phyloP scores from a whole-genome alignment of 2,113 vertebrate genomes.

The Pseudopodoces humilis region DNA sequence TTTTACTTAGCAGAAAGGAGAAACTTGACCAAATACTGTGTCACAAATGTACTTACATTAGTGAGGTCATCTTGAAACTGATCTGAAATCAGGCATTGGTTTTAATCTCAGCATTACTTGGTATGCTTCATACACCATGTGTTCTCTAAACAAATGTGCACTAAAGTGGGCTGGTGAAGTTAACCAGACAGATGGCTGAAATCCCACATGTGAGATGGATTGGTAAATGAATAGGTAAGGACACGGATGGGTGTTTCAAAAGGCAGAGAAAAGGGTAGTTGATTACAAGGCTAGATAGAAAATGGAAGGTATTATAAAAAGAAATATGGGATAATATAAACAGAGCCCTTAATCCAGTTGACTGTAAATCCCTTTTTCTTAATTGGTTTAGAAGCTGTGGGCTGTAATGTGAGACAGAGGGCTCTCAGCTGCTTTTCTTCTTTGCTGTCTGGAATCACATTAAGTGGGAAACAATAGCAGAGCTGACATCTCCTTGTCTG shows the following conservation, averaged over 20 bases:
- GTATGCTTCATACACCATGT: constrained; percentile 22
- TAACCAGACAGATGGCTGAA: constrained; percentile 58
- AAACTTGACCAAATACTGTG: constrained; percentile 2
- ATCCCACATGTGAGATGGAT: constrained; percentile 45
- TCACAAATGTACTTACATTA: constrained; percentile 36
- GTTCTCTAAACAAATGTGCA: constrained; percentile 34
- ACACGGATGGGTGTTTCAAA: constrained; percentile 11
- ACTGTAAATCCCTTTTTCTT: constrained; percentile 81
- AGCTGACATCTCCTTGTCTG: constrained; percentile 77
- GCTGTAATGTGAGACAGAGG: constrained; percentile 75
- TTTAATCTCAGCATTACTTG: constrained; percentile 26
- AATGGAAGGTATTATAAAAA: constrained; percentile 74
- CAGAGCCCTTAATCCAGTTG: constrained; percentile 77
- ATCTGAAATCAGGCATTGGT: constrained; percentile 18
- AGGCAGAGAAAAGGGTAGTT: constrained; percentile 51
- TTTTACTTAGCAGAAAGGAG: constrained; percentile 50
- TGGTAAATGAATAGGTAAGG: constrained; percentile 49
- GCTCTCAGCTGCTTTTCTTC: constrained; percentile 74
- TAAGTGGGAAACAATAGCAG: constrained; percentile 80
- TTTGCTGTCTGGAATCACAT: constrained; percentile 75
- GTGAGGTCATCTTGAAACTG: constrained; percentile 61
- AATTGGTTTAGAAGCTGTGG: constrained; percentile 83
- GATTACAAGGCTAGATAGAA: constrained; percentile 70
- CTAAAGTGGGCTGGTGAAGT: constrained; percentile 63
- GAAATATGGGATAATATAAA: constrained; percentile 82